These are phyloP conservation scores for Nymphalis c-album DNA, from an alignment of 2,888 invertebrate genomes.

Conservation along the genomic window DNA sequence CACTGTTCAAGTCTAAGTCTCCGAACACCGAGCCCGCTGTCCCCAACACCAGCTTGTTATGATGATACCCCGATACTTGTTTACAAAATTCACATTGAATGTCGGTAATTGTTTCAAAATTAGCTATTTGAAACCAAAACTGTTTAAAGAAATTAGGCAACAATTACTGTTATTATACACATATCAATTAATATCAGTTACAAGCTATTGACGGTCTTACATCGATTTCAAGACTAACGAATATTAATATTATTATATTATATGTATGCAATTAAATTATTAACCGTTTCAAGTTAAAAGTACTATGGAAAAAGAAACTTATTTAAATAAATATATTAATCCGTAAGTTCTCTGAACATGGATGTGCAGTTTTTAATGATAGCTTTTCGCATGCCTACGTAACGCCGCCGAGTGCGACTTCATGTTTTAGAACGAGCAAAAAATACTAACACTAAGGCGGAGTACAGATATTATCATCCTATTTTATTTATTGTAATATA, in stretches of 20 bases:
- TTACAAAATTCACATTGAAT: constrained; percentile 43
- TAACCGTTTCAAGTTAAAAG: too few species aligned
- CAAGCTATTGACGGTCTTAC: too few species aligned
- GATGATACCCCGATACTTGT: constrained; percentile 44
- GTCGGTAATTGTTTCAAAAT: constrained; percentile 37
- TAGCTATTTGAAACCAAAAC: constrained; percentile 11
- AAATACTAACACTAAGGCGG: constrained; percentile 15
- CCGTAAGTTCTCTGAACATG: constrained; percentile 26
- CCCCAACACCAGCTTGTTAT: constrained; percentile 40
- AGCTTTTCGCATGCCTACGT: constrained; percentile 47
- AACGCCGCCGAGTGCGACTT: constrained; percentile 47
- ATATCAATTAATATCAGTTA: too few species aligned
- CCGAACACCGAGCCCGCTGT: constrained; percentile 39
- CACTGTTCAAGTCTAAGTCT: constrained; percentile 44
- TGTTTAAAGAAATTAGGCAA: not conserved
- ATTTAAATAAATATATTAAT: not conserved
- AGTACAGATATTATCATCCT: not conserved
- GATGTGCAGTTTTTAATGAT: constrained; percentile 41
- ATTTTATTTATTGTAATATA: not conserved
- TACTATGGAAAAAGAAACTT: too few species aligned
- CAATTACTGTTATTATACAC: not conserved
- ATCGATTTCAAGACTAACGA: too few species aligned
- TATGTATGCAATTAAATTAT: too few species aligned
- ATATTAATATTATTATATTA: too few species aligned
- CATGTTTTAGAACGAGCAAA: constrained; percentile 31